Percentiles rank a stretch among this genome's conserved stretches.
Conservation (phyloP, 2,113 vertebrate species). For the Puntigrus tetrazona region DNA sequence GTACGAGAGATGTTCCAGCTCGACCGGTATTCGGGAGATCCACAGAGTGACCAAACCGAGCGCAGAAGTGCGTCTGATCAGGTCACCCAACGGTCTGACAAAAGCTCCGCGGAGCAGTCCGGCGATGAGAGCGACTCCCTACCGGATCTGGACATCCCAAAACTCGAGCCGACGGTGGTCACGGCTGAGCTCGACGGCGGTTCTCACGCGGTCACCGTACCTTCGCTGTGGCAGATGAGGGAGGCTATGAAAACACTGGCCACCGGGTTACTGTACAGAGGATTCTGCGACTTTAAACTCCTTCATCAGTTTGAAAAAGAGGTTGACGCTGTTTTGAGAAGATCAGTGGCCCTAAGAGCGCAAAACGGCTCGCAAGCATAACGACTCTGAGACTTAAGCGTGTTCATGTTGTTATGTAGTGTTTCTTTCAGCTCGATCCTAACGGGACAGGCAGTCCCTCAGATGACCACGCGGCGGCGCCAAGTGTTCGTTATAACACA, state of each 20-base stretch:
- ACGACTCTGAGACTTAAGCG: neutral
- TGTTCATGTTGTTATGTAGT: too few species aligned
- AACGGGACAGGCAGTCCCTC: neutral
- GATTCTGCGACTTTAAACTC: slow-evolving; percentile 50
- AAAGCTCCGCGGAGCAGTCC: neutral
- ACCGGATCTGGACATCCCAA: neutral
- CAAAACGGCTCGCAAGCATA: slow-evolving; percentile 36
- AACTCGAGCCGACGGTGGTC: neutral
- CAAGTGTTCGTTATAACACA: neutral
- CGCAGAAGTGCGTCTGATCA: too few species aligned
- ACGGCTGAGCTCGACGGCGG: neutral
- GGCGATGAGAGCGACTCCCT: neutral
- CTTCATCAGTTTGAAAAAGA: slow-evolving; percentile 51
- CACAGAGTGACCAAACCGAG: neutral
- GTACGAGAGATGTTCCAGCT: neutral
- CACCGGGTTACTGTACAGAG: slow-evolving; percentile 46
- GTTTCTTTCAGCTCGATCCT: neutral
- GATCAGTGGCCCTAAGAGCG: neutral
- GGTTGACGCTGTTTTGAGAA: slow-evolving; percentile 40
- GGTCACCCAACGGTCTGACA: neutral
- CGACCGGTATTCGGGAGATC: neutral
- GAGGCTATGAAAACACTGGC: slow-evolving; percentile 50
- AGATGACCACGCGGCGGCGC: slow-evolving; percentile 22
- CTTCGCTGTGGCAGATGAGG: slow-evolving; percentile 45
- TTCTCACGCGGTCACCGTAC: slow-evolving; percentile 37